A percentile compares a stretch with the other conserved stretches of the same genome.
Evolutionary conservation across 1,140 invertebrate genomes (phyloP).

Genomic region (Apis dorsata): DNA sequence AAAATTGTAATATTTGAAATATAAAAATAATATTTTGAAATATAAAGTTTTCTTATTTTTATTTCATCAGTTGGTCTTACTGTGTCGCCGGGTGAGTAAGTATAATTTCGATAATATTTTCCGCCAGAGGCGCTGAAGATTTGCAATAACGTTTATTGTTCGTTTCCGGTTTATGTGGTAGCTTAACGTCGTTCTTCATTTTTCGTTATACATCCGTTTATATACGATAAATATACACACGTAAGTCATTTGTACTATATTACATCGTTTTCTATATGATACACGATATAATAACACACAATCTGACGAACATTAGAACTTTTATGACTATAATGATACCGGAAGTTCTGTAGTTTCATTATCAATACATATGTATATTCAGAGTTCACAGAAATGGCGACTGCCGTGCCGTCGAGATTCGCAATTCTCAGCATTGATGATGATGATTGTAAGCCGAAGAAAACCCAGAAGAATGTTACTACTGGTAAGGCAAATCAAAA

Average conservation of each 20-base stretch:
- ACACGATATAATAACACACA: not conserved
- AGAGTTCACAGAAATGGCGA: conserved; percentile 74
- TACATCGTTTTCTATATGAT: not conserved
- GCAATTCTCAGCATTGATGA: conserved; percentile 80
- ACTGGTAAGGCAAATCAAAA: conserved; percentile 67
- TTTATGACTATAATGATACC: conserved; percentile 42
- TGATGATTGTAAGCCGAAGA: conserved; percentile 77
- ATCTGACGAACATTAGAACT: not conserved
- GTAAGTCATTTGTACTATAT: conserved; percentile 16
- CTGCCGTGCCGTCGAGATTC: conserved; percentile 80
- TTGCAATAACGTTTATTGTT: conserved; percentile 33
- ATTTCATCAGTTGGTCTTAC: conserved; percentile 41
- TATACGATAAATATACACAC: conserved; percentile 16
- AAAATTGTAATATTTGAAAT: not conserved
- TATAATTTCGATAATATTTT: conserved; percentile 36
- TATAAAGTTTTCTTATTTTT: conserved; percentile 22
- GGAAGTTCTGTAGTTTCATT: conserved; percentile 55
- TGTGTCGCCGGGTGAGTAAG: conserved; percentile 59
- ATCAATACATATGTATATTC: conserved; percentile 29
- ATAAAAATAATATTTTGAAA: not conserved
- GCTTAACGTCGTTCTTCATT: conserved; percentile 47
- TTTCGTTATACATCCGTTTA: conserved; percentile 30
- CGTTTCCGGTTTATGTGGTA: conserved; percentile 65
- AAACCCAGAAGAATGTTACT: conserved; percentile 69
- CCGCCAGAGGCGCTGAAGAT: conserved; percentile 35